Evolutionary conservation across 2,888 invertebrate species (phyloP), one percentile per base, ranked within the genome.

Genomic region (Leptura quadrifasciata): DNA sequence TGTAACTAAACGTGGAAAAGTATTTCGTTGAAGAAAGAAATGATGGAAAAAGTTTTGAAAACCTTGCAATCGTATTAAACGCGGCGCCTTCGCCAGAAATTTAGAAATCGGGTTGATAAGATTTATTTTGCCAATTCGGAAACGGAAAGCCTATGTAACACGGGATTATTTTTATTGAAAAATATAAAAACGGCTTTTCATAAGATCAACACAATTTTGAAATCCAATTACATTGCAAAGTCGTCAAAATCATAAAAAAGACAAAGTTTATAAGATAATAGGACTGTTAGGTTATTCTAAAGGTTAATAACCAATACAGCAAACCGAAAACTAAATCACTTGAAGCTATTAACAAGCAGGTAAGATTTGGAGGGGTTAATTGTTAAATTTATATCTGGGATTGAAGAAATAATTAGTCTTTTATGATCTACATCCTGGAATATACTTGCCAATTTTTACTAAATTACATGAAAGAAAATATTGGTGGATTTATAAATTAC

Each of bases 1-100:
- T 12, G 68, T 47, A 17, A 75, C 79, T 77, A 72, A 58, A 71
- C 8, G 39, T 57, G 68, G 18, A 54, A 64, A 64, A n/a, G 17
- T 64, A 39, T 12, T 35, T 2, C 17, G 27, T n/a, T 60, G 63
- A 63, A 39, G n/a, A 47, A 47, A n/a, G 15, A 63, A 12, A 12
- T 10, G 17, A 17, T 35, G 39, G 1, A 35, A n/a, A 35, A 39
- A 12, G 5, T 4, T 10, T 18, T 35, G 6, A 21, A 39, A 35
- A 63, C 12, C 18, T 61, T 60, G 21, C 58, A 60, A 60, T 6
- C 17, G 31, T 31, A 21, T 17, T 8, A 24, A 58, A 3, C 58
- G 24, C n/a, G 39, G 63, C 21, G 20, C 39, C 18, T 63, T n/a
- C 63, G 20, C 20, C 39, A 63, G 9, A 39, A 39, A 10, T 39